Conservation (phyloP, 2,113 vertebrate genomes). For the Cynopterus brachyotis region DNA sequence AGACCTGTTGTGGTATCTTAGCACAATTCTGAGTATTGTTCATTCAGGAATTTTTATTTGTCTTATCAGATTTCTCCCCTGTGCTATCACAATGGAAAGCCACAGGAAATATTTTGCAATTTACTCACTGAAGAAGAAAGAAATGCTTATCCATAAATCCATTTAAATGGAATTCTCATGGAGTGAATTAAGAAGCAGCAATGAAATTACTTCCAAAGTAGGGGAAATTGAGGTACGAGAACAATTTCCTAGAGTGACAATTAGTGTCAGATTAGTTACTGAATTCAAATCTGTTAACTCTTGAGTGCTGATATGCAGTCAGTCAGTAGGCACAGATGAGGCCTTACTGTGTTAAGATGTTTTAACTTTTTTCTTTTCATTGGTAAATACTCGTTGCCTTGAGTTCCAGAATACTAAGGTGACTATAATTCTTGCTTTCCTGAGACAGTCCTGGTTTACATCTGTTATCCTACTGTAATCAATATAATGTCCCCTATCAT, state of each 20-base stretch:
- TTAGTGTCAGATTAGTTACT: constrained; percentile 12
- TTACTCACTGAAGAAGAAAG: constrained; percentile 45
- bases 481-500: neutral
- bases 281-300: neutral
- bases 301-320: neutral
- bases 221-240: constrained; percentile 35
- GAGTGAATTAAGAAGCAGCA: constrained; percentile 46
- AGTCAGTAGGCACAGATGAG: neutral
- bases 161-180: constrained; percentile 40
- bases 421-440: neutral
- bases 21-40: constrained; percentile 56
- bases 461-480: neutral
- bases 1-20: neutral
- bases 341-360: neutral
- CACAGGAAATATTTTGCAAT: constrained; percentile 66
- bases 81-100: constrained; percentile 30
- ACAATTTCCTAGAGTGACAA: constrained; percentile 31
- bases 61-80: constrained; percentile 55
- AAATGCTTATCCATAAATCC: constrained; percentile 25
- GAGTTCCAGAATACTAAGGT: neutral
- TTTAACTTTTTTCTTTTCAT: neutral
- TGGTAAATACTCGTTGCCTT: neutral
- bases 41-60: constrained; percentile 67
- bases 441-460: neutral
- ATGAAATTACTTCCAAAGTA: constrained; percentile 35